Evolutionary conservation across 2,113 vertebrate genomes (phyloP), one percentile per base, ranked within the genome.

Genomic region (Panthera uncia): DNA sequence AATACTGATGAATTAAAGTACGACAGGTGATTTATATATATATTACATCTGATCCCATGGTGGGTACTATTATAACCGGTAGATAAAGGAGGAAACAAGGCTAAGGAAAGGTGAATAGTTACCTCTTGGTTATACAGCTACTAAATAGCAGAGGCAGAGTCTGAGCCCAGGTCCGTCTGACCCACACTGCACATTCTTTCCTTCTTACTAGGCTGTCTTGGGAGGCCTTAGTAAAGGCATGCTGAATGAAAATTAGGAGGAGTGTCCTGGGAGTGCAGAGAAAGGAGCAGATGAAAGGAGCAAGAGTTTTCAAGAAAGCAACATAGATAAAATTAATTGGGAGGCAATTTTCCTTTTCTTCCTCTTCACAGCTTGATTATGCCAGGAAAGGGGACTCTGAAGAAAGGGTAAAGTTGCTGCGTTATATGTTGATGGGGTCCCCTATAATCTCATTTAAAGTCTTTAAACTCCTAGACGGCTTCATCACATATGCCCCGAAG

Each of bases 361-460:
- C 50, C 65, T 87, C n/a, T 74, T 79, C 57, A 61, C 57, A 81
- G 89, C n/a, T 86, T 79, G 79, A 88, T 87, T 88, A 71, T 73
- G 63, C 74, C 89, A 95, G 81, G 48, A 71, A 83, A 50, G 29
- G 7, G n/a, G 55, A 55, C 27, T 55, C 57, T 69, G 45, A 14
- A 38, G 52, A 50, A 92, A 92, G 79, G 81, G 81, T 68, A 52
- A 84, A 36, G 65, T 21, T 52, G 36, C 94, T 80, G 55, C n/a
- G 29, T 73, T 93, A n/a, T 68, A 87, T 57, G 73, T 89, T 82
- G n/a, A 78, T 92, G 41, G 52, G 31, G 89, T 96, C 83, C 55
- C 48, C 38, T 68, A 38, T 65, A 85, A 63, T 41, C 16, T 23
- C 25, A 97, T 81, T 87, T 36, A 36, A 88, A 85, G 63, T 68